Base-by-base conservation (phyloP, 2,113 vertebrate genomes). In the Ochotona curzoniae region DNA sequence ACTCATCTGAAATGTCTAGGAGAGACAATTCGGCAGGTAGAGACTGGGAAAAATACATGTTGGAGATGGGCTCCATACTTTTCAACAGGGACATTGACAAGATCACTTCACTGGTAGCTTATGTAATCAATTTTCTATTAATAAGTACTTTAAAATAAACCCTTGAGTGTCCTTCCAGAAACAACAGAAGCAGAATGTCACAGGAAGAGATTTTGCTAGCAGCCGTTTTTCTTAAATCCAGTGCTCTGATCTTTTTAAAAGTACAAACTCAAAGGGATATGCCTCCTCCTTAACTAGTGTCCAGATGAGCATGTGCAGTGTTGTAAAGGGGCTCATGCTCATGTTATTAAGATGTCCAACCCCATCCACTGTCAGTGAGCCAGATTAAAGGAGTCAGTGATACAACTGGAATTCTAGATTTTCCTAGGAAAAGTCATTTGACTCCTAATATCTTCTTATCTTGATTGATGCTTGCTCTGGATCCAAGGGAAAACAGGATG, bases 391-490 rank as follows among this genome's bases (percentile, higher is more conserved):
- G 18, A 78, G 47, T 26, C 61, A 70, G 1, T 51, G 67, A 84
- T 5, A 80, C 28, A 85, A 88, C 81, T 0, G 69, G 54, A 86
- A 79, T 30, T 60, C 64, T 32, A 88, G 67, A 82, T 69, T 88
- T 95, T 89, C 88, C 32, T 75, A n/a, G 71, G 35, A 75, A 95
- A 83, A 84, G 26, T 30, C 44, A 73, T 44, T 83, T 60, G 75
- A 84, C 61, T 92, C 25, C 54, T 12, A 8, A 47, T 10, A n/a
- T 30, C 18, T 71, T 38, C 18, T 51, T 38, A 66, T 54, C 82
- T 54, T 51, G 44, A 25, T 38, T 61, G 64, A 49, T 20, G 80
- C 30, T 66, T 75, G 79, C 60, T 89, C 70, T 57, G 49, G 83
- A 86, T 86, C 67, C 49, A 32, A 17, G 26, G 47, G 60, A 83